A percentile compares a stretch with the other conserved stretches of the same genome.
Conservation (phyloP, 2,113 vertebrate genomes). For the Galbula dea region DNA sequence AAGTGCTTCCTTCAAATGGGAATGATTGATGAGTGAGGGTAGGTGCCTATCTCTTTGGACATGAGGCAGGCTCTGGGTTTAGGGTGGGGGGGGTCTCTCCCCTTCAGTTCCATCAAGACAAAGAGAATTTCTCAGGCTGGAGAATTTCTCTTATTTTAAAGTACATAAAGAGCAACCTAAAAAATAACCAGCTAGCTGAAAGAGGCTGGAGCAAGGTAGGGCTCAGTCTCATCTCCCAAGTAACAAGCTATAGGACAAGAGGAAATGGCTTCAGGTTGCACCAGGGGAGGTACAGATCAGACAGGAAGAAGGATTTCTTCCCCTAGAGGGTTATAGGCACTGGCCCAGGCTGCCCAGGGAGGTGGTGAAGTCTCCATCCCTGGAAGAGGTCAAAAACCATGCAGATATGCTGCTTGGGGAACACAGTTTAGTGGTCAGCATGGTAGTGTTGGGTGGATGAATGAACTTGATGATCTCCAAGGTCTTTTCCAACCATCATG, state of each 20-base stretch:
- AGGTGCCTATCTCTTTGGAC: background rate
- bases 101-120: background rate
- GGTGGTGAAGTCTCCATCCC: no score
- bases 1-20: background rate
- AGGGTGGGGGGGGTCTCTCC: background rate
- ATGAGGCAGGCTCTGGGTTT: background rate
- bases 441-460: background rate
- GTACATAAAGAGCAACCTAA: background rate
- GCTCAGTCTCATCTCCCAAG: no score
- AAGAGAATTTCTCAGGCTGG: background rate
- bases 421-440: no score
- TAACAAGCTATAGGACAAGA: no score
- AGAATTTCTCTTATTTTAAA: background rate
- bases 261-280: no score
- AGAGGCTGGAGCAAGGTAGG: no score
- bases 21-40: background rate
- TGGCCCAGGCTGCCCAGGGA: no score
- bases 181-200: background rate
- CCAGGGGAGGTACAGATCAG: no score
- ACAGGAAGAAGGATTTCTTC: no score
- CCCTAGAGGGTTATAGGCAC: no score
- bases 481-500: background rate
- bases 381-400: no score
- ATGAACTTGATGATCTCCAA: background rate
- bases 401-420: no score